Percentiles rank a stretch among this genome's conserved stretches.
Evolutionary conservation across 2,113 vertebrate species (phyloP).

Genomic region (Montifringilla adamsi): DNA sequence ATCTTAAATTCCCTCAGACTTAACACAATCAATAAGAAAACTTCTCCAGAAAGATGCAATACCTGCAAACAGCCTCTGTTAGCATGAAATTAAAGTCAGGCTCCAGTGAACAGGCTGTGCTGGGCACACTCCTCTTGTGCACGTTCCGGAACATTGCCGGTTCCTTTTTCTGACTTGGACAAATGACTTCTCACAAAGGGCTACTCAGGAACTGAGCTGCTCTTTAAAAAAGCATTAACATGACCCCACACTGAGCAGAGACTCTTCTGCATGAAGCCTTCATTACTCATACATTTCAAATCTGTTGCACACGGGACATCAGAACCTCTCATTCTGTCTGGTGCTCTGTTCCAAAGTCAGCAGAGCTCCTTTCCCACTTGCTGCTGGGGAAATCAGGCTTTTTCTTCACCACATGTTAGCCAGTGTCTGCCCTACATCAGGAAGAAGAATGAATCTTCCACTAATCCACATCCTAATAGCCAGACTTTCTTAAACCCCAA

Average conservation of each 20-base stretch:
- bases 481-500: conserved; percentile 65
- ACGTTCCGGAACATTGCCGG: conserved; percentile 59
- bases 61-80: conserved; percentile 72
- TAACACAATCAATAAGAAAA: neutral
- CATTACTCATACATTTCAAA: conserved; percentile 65
- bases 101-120: conserved; percentile 5
- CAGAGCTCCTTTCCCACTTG: conserved; percentile 45
- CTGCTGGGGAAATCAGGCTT: conserved; percentile 20
- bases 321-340: conserved; percentile 1
- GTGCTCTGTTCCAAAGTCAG: neutral
- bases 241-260: conserved; percentile 52
- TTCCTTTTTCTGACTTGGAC: conserved; percentile 53
- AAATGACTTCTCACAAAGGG: conserved; percentile 51
- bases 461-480: conserved; percentile 78
- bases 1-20: conserved; percentile 44
- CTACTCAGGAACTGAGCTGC: conserved; percentile 40
- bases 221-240: conserved; percentile 25
- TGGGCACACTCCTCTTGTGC: conserved; percentile 12
- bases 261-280: conserved; percentile 48
- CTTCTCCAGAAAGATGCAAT: conserved; percentile 39
- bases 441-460: conserved; percentile 63
- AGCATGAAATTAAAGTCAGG: conserved; percentile 65
- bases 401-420: conserved; percentile 39
- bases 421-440: conserved; percentile 39
- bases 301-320: conserved; percentile 16